Base-by-base conservation (phyloP, 2,113 vertebrate species). In the Meleagris gallopavo region DNA sequence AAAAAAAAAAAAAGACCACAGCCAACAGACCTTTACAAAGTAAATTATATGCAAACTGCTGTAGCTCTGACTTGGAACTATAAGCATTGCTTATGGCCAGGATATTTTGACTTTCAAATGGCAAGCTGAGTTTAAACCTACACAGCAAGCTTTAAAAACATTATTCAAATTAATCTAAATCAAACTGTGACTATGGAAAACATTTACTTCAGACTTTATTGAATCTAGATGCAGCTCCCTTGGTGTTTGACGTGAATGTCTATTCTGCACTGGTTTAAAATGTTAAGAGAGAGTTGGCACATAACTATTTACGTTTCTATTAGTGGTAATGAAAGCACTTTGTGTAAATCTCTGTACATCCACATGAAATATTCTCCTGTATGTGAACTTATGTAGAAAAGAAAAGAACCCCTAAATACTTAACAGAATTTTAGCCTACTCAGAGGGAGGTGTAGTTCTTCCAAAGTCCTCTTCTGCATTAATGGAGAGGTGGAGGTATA, bases 231-330 rank as follows among this genome's bases (percentile, higher is more conserved):
- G 43, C 10, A 62, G 67, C 43, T 92, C 45, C 65, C 19, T 79
- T 77, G 54, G n/a, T 92, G 41, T 95, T 93, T 96, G 72, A 92
- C 76, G 82, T 27, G 16, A 30, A 38, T 88, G 71, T 78, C 90
- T 88, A 69, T 88, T 80, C 30, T 70, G 12, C 52, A 62, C 13
- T 75, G 34, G 7, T 74, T 84, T 94, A 60, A 93, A 95, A 88
- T 13, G 22, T 40, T 67, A 43, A 58, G 36, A 58, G 40, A 71
- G n/a, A 82, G 58, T 6, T 83, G 18, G 16, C 50, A 50, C 34
- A 41, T 21, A 62, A 60, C 5, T 62, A 48, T 80, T 91, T 94
- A 61, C 78, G 43, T 79, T 93, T 93, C 75, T 80, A 74, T 88
- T 88, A 94, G 40, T 72, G 48, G n/a, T 90, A 95, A 93, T 60